A percentile compares a stretch with the other conserved stretches of the same genome.
These are phyloP conservation scores for Enteromius anoplus DNA, from an alignment of 2,797 vertebrate genomes.

Conservation along the genomic window DNA sequence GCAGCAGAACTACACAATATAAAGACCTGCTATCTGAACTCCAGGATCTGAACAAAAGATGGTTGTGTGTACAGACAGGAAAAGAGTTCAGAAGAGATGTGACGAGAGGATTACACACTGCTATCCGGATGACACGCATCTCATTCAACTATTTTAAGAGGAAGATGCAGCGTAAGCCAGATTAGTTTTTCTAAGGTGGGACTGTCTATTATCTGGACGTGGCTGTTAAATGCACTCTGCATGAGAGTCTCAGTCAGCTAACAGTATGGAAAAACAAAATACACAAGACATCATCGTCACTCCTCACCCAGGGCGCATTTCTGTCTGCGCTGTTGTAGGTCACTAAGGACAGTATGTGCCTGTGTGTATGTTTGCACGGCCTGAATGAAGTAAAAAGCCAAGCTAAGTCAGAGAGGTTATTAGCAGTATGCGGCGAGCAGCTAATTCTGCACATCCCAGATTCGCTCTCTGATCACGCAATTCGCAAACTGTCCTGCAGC, in stretches of 20 bases:
- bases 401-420: conserved; percentile 33
- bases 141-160: not conserved
- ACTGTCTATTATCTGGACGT: not conserved
- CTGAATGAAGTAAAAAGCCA: conserved; percentile 42
- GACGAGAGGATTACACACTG: not conserved
- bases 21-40: not conserved
- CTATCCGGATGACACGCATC: not conserved
- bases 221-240: not conserved
- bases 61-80: not conserved
- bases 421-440: not conserved
- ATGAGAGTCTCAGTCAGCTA: not conserved
- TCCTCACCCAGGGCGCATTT: conserved; percentile 1
- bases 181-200: not conserved
- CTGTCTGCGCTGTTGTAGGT: conserved; percentile 26
- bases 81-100: not conserved
- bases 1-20: not conserved
- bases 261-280: conserved; percentile 8
- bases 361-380: not conserved
- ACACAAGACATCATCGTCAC: conserved; percentile 7
- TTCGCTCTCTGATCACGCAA: not conserved
- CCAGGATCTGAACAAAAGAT: not conserved
- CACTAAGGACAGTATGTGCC: conserved; percentile 29
- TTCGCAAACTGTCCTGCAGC: not conserved
- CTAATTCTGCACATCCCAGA: conserved; percentile 14
- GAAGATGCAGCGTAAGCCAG: not conserved